phyloP scores from a whole-genome alignment of 2,113 vertebrate genomes.

The Gymnarchus niloticus region DNA sequence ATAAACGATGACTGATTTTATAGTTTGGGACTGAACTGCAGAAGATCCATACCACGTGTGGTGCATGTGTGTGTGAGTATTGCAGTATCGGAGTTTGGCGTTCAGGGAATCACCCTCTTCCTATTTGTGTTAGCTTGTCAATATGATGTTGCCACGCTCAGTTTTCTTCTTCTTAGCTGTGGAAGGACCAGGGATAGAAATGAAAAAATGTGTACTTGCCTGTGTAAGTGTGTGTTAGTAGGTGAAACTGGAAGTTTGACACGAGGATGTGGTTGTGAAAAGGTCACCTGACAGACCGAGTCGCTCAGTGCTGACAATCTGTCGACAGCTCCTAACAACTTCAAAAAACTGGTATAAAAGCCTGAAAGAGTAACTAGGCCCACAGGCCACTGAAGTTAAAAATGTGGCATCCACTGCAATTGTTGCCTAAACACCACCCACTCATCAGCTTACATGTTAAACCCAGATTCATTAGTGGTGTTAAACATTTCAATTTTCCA shows the following conservation, averaged over 20 bases:
- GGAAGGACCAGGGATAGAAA: neutral
- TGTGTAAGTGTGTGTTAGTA: conserved; percentile 8
- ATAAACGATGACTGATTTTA: neutral
- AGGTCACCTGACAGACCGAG: neutral
- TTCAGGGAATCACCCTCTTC: neutral
- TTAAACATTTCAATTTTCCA: neutral
- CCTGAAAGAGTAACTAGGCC: neutral
- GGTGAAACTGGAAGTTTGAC: neutral
- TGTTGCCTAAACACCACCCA: neutral
- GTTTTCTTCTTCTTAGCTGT: no score
- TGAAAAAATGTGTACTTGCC: neutral
- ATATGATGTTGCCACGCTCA: neutral
- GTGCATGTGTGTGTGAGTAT: no score
- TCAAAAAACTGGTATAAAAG: neutral
- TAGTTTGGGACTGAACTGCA: neutral
- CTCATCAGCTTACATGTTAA: neutral
- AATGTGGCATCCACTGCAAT: neutral
- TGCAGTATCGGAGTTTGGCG: neutral
- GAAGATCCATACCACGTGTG: neutral
- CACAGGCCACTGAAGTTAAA: neutral
- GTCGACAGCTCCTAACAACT: neutral
- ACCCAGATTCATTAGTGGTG: neutral
- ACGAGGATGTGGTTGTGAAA: neutral
- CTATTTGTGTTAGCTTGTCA: neutral
- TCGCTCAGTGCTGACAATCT: neutral